These are phyloP conservation scores for Drosophila ustulata DNA, from an alignment of 2,888 invertebrate genomes.

Conservation along the genomic window DNA sequence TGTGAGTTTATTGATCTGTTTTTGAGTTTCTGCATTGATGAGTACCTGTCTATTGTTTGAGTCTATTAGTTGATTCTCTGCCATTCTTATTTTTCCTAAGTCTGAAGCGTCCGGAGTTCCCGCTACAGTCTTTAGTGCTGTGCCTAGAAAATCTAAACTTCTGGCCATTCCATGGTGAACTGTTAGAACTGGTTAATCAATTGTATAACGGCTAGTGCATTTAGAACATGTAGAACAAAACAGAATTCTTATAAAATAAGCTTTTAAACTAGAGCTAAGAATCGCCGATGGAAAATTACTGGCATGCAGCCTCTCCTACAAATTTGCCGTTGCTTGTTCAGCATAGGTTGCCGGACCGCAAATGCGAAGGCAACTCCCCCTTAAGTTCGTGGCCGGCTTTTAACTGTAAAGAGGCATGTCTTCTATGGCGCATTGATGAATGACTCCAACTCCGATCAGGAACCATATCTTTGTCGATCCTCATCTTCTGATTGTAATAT, in stretches of 20 bases:
- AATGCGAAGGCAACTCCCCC: constrained; percentile 3
- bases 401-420: too few species aligned
- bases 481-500: too few species aligned
- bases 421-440: too few species aligned
- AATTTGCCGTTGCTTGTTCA: neutral
- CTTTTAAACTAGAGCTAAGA: neutral
- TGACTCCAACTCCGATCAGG: too few species aligned
- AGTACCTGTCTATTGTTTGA: too few species aligned
- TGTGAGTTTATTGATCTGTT: too few species aligned
- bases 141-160: neutral
- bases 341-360: neutral
- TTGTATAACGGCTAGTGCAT: neutral
- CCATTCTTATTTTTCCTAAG: neutral
- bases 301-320: neutral
- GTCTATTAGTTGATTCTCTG: too few species aligned
- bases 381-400: too few species aligned
- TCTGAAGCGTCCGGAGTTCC: too few species aligned
- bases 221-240: neutral
- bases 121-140: constrained; percentile 14
- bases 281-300: neutral
- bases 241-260: neutral
- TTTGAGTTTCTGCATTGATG: too few species aligned
- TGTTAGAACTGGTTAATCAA: neutral
- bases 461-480: too few species aligned
- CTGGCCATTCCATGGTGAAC: constrained; percentile 2